Evolutionary conservation across 2,888 invertebrate species (phyloP).

Genomic region (Creontiades dilutus): DNA sequence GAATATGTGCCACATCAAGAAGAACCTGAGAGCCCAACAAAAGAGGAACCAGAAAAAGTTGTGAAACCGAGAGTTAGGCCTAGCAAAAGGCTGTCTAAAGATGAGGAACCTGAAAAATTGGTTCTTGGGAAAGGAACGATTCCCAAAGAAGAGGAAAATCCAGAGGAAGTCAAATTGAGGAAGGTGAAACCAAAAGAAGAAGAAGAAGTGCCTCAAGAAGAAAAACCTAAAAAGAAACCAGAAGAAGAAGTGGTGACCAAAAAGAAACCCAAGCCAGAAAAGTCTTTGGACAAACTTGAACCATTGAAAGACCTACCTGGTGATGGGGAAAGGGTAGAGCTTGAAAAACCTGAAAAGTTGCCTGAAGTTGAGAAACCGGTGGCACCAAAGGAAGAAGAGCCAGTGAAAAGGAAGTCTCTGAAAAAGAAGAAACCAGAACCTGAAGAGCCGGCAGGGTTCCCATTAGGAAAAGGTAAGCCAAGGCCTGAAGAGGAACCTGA

Average conservation of each 20-base stretch:
- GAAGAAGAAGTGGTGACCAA: conserved; percentile 74
- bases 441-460: conserved; percentile 76
- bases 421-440: conserved; percentile 77
- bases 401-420: conserved; percentile 72
- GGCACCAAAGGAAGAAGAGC: conserved; percentile 70
- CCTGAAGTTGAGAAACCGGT: conserved; percentile 42
- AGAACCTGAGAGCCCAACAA: conserved; percentile 77
- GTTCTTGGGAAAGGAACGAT: conserved; percentile 76
- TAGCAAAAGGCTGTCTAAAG: conserved; percentile 77
- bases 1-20: conserved; percentile 77
- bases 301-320: conserved; percentile 60
- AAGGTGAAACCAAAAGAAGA: conserved; percentile 78
- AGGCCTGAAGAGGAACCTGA: conserved; percentile 78
- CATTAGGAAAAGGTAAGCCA: conserved; percentile 77
- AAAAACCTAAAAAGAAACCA: conserved; percentile 71
- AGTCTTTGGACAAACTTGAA: conserved; percentile 57
- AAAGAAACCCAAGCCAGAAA: conserved; percentile 75
- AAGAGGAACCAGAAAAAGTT: conserved; percentile 76
- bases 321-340: not conserved
- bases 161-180: conserved; percentile 80
- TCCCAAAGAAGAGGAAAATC: conserved; percentile 76
- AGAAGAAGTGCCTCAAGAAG: conserved; percentile 75
- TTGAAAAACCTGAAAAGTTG: conserved; percentile 67
- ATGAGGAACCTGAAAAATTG: conserved; percentile 58
- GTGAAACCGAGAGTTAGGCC: conserved; percentile 75